A percentile compares a stretch with the other conserved stretches of the same genome.
Evolutionary conservation across 37 sponge, comb jelly and placozoan species (phyloP).

Genomic region (Diacarnus erythraeanus): DNA sequence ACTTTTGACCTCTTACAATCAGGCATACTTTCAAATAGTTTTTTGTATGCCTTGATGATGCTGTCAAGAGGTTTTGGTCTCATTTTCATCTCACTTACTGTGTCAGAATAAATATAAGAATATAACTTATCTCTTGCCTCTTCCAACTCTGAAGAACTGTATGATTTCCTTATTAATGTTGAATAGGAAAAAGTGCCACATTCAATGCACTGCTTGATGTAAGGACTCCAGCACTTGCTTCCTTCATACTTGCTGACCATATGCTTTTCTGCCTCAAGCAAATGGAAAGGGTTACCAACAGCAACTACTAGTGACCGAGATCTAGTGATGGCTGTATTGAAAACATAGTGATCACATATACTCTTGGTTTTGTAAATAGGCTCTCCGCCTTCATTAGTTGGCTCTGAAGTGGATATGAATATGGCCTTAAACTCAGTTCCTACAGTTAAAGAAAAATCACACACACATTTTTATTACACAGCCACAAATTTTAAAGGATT

Average conservation of each 20-base stretch:
- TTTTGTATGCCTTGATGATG: constrained; percentile 36
- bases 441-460: constrained; percentile 15
- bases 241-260: constrained; percentile 21
- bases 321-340: constrained; percentile 76
- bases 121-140: not conserved
- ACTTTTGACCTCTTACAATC: constrained; percentile 1
- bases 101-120: not conserved
- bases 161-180: not conserved
- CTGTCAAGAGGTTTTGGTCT: constrained; percentile 26
- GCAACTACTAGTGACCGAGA: constrained; percentile 68
- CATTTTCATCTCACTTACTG: not conserved
- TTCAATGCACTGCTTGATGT: constrained; percentile 59
- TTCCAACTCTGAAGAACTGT: not conserved
- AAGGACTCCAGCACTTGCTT: constrained; percentile 64
- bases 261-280: constrained; percentile 40
- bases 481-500: too few relatives aligned
- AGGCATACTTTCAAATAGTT: constrained; percentile 5
- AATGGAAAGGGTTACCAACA: constrained; percentile 70
- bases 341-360: constrained; percentile 49
- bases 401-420: constrained; percentile 65
- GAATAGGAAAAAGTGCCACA: constrained; percentile 22
- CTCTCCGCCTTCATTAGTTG: not conserved
- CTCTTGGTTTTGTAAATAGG: constrained; percentile 51
- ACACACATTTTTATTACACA: not conserved
- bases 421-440: constrained; percentile 64